These are phyloP conservation scores for Metaphire vulgaris DNA, from an alignment of 1,140 invertebrate species.

Conservation along the genomic window DNA sequence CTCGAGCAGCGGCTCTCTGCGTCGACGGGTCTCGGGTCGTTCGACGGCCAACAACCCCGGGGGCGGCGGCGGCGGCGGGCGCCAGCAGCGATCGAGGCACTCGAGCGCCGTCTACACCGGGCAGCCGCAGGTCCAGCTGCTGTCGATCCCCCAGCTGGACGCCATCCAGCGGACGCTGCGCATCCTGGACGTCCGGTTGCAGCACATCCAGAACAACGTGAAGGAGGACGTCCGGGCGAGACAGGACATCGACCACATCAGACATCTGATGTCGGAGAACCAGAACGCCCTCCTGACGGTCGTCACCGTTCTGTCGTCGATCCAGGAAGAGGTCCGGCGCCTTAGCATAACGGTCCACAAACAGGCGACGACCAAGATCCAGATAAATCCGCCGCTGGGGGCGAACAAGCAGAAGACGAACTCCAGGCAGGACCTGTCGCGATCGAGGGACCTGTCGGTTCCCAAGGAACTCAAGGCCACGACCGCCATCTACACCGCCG, in stretches of 20 bases:
- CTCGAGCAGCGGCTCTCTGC: not conserved
- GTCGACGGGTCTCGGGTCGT: not conserved
- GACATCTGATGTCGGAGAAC: constrained; percentile 48
- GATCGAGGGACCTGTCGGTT: not conserved
- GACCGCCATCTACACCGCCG: not conserved
- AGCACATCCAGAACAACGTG: constrained; percentile 48
- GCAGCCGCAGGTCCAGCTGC: constrained; percentile 42
- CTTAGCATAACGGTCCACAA: constrained; percentile 10
- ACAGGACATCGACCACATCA: constrained; percentile 49
- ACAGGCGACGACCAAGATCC: constrained; percentile 8
- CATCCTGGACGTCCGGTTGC: constrained; percentile 48
- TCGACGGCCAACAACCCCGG: not conserved
- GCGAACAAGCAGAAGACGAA: not conserved
- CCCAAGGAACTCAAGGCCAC: constrained; percentile 1
- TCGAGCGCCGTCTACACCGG: constrained; percentile 32
- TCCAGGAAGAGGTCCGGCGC: constrained; percentile 35
- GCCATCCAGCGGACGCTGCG: constrained; percentile 51
- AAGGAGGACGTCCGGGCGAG: constrained; percentile 46
- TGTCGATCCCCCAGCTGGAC: constrained; percentile 50
- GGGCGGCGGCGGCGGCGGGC: too few relatives aligned
- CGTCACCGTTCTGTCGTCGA: constrained; percentile 47
- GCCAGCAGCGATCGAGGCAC: not conserved
- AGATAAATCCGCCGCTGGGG: not conserved
- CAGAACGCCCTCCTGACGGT: constrained; percentile 50
- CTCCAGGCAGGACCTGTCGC: not conserved